These are phyloP conservation scores for Microctenopoma steveboyesi DNA, from an alignment of 2,797 vertebrate species.

Conservation along the genomic window DNA sequence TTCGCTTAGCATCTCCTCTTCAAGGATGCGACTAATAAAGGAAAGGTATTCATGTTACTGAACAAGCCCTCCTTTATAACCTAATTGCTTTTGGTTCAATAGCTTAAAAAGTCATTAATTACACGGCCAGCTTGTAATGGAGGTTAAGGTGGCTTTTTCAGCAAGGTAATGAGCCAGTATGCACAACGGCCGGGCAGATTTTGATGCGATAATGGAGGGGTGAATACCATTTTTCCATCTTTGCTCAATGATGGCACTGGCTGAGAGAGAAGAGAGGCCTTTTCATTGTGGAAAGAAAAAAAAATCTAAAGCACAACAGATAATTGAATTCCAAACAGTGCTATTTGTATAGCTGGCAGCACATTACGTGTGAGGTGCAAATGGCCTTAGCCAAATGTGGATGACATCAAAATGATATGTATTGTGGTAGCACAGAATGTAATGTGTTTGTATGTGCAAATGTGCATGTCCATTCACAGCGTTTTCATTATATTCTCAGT, in stretches of 20 bases:
- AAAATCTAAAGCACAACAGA: constrained; percentile 62
- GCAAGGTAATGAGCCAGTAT: constrained; percentile 81
- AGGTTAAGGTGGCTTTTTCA: constrained; percentile 84
- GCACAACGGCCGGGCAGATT: constrained; percentile 71
- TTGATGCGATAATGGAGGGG: constrained; percentile 81
- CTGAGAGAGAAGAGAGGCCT: constrained; percentile 58
- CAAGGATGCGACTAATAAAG: constrained; percentile 81
- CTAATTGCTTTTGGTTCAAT: constrained; percentile 86
- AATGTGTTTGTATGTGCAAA: constrained; percentile 77
- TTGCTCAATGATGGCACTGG: constrained; percentile 62
- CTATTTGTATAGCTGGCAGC: constrained; percentile 76
- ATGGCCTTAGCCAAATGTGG: constrained; percentile 72
- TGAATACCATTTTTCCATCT: constrained; percentile 73
- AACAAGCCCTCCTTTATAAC: constrained; percentile 84
- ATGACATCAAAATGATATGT: constrained; percentile 76
- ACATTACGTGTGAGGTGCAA: constrained; percentile 72
- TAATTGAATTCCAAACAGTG: constrained; percentile 78
- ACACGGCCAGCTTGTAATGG: constrained; percentile 80
- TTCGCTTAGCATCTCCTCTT: constrained; percentile 78
- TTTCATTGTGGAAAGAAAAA: constrained; percentile 63
- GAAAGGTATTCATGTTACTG: constrained; percentile 76
- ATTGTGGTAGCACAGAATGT: constrained; percentile 61
- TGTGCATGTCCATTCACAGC: constrained; percentile 65
- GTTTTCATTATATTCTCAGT: constrained; percentile 65
- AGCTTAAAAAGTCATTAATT: constrained; percentile 88